phyloP scores from a whole-genome alignment of 2,797 vertebrate genomes.

The Alcedo quadribrachys region DNA sequence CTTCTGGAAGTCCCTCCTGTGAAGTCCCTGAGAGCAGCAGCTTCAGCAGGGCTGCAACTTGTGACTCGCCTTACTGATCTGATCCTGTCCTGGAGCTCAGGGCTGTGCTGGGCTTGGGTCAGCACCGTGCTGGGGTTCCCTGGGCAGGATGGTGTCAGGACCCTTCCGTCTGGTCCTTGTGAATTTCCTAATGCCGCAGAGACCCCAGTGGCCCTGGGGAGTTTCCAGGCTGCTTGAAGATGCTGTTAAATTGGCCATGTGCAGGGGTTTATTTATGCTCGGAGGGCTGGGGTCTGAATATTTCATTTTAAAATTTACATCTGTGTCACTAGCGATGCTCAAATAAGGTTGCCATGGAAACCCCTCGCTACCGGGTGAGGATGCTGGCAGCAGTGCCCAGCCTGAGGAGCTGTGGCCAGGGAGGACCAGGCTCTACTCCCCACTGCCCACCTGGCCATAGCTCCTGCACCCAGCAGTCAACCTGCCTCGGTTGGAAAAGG shows the following conservation, averaged over 20 bases:
- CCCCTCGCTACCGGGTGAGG: slow-evolving; percentile 60
- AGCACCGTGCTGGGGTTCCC: neutral
- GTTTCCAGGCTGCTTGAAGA: neutral
- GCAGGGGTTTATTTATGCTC: slow-evolving; percentile 28
- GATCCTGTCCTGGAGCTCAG: neutral
- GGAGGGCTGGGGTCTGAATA: slow-evolving; percentile 17
- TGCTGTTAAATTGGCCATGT: slow-evolving; percentile 14
- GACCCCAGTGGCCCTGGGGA: neutral
- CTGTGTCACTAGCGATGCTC: slow-evolving; percentile 65
- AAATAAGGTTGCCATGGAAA: slow-evolving; percentile 78
- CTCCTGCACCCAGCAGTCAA: accelerated
- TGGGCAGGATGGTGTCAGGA: neutral
- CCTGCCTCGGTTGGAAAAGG: neutral
- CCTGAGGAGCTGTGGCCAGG: neutral
- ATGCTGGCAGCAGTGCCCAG: slow-evolving; percentile 14
- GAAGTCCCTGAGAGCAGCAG: accelerated
- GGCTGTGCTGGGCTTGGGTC: neutral
- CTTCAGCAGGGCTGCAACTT: neutral
- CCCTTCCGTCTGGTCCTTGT: accelerated
- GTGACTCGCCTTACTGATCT: neutral
- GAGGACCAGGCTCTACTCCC: neutral
- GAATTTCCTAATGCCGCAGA: neutral
- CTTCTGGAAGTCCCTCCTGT: neutral
- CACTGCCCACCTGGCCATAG: accelerated
- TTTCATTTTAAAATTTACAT: slow-evolving; percentile 70